Base-by-base conservation (phyloP, 30 jellyfish, hydroid and myxozoan species). In the Pelagia noctiluca region DNA sequence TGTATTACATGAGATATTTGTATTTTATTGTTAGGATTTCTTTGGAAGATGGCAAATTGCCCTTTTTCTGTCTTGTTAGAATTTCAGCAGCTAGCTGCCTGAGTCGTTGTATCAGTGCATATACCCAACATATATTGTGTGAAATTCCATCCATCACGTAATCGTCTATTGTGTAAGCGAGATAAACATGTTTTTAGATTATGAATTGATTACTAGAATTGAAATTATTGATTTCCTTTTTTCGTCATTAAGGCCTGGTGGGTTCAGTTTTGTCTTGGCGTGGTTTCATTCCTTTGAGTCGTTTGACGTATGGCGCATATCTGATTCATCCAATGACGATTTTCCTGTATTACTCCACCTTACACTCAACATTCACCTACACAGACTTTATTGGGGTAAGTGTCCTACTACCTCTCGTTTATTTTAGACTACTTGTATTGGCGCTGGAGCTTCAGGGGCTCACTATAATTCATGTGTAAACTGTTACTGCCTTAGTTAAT, bases 231-330 rank as follows among this genome's bases (percentile, higher is more conserved):
- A n/a, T n/a, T n/a, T n/a, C n/a, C n/a, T n/a, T n/a, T 60, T 60
- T 26, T 50, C 35, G 3, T 22, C 3, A 57, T 57, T 18, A 54
- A 92, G 98, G 98, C 26, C 10, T 85, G 74, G 85, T 92, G 19
- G 53, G 80, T 80, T 63, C 72, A 21, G 70, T 92, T 65, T 82
- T 92, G 75, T 86, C 97, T 7, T 92, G 98, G 98, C 84, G 89
- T 32, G 90, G 71, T 0, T 92, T 93, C 50, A 86, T 92, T n/a
- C 98, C 98, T 42, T 76, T 92, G 18, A 92, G 98, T 72, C 83
- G 98, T 7, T 75, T 92, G 80, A 85, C 97, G 2, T 92, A 46
- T 50, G 92, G 96, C 38, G 98, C 96, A 28, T 92, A 92, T 61
- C 88, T 92, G 1, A 49, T 92, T 4, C 98, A 92, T 60, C 95